Evolutionary conservation across 2,888 invertebrate species (phyloP), one percentile per base, ranked within the genome.

Genomic region (Merodon equestris): DNA sequence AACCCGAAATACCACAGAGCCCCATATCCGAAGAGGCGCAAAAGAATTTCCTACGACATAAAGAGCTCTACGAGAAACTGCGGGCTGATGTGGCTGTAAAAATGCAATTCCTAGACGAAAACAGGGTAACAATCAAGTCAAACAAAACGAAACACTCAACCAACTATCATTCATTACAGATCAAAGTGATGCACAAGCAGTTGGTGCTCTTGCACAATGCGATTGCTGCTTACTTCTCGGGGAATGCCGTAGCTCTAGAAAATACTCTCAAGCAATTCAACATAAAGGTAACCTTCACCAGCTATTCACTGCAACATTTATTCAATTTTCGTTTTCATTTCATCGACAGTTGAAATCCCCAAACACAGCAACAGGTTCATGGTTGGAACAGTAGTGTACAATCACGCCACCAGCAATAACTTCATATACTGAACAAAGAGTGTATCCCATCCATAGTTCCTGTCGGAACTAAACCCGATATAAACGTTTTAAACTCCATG

Each of bases 111-210:
- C 91, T 99, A 84, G 97, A 99, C 90, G 99, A 99, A 91, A 99
- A 99, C 90, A 92, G 97, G 91, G 97, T 97, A 89, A 89, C 27
- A 27, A 40, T 40, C 9, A 36, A 5, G 36, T 40, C 12, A 10
- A 40, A 40, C 40, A 40, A n/a, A 7, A n/a, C 9, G 5, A 10
- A 40, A 40, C 10, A 9, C 36, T 10, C 36, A 40, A n/a, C 40
- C 40, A n/a, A n/a, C 10, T 3, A 10, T 47, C 3, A 17, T 50
- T 76, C 3, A 3, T 40, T 90, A n/a, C 90, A 98, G 97, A 95
- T 98, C 85, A 98, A 98, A 90, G 98, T 98, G 84, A 98, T 99
- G 98, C 97, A 98, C 90, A 98, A 98, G 88, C 98, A 99, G 88
- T 91, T 99, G 82, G 91, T 98, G 66, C 90, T 99, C 84, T 96